Evolutionary conservation across 2,888 invertebrate species (phyloP).

Genomic region (Pterostichus madidus): DNA sequence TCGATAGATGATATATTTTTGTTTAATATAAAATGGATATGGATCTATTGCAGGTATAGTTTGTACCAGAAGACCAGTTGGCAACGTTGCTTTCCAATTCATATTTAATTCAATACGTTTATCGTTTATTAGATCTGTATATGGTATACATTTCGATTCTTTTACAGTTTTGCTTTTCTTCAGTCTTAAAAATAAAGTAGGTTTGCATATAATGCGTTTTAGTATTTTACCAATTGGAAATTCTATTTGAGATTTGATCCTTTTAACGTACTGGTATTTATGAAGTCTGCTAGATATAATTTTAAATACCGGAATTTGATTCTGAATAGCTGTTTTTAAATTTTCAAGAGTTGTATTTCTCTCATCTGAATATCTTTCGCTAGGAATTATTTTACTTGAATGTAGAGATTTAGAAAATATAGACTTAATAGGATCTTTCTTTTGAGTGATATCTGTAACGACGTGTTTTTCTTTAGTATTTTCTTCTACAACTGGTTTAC

Average conservation of each 20-base stretch:
- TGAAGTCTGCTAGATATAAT: conserved; percentile 68
- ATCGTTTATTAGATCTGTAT: conserved; percentile 27
- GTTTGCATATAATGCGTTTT: conserved; percentile 66
- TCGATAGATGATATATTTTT: conserved; percentile 67
- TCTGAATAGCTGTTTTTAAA: conserved; percentile 63
- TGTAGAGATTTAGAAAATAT: conserved; percentile 21
- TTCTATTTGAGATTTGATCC: conserved; percentile 67
- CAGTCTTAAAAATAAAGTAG: conserved; percentile 36
- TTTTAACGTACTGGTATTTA: conserved; percentile 68
- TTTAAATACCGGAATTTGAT: conserved; percentile 68
- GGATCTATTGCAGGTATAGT: conserved; percentile 51
- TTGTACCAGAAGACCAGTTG: conserved; percentile 67
- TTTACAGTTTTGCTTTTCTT: conserved; percentile 1
- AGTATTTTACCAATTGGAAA: conserved; percentile 64
- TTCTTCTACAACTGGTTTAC: conserved; percentile 46
- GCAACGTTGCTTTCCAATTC: conserved; percentile 64
- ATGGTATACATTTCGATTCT: conserved; percentile 63
- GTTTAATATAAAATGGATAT: conserved; percentile 64
- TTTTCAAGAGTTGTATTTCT: conserved; percentile 45
- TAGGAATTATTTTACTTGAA: conserved; percentile 51
- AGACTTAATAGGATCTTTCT: conserved; percentile 17
- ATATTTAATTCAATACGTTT: conserved; percentile 46
- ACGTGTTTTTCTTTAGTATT: conserved; percentile 41
- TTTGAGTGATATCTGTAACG: conserved; percentile 57
- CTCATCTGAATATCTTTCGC: not conserved